Evolutionary conservation across 2,113 vertebrate species (phyloP).

Genomic region (pig (Sus scrofa)): T2T-Sscrofa CM000818.6:21782001-21782500

Average conservation of each 20-base stretch:
- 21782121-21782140: too few relatives aligned
- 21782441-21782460: neutral
- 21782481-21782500: neutral
- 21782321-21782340: neutral
- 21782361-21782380: neutral
- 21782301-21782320: neutral
- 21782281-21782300: neutral
- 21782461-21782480: neutral
- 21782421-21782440: neutral
- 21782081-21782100: neutral
- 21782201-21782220: neutral
- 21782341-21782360: neutral
- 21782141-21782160: neutral
- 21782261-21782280: neutral
- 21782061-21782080: neutral
- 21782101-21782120: neutral
- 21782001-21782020: neutral
- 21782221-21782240: neutral
- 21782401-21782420: neutral
- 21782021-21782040: neutral
- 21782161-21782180: too few relatives aligned
- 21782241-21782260: neutral
- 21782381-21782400: neutral
- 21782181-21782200: neutral
- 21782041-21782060: neutral